Evolutionary conservation across 2,797 vertebrate species (phyloP).

Genomic region (Chaenodraco wilsoni): DNA sequence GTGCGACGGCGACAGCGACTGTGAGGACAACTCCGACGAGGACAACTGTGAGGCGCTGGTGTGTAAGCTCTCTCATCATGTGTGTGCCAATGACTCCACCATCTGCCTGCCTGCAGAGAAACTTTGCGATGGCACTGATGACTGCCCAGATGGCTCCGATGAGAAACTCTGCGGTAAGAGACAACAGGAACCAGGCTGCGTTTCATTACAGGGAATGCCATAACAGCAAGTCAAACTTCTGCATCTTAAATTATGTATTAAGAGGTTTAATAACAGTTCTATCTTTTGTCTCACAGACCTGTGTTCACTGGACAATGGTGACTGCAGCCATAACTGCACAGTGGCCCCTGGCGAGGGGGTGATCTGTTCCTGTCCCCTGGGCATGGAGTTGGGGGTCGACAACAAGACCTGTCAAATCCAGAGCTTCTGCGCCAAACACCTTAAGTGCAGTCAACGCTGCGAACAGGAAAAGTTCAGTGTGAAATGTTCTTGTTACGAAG

Average conservation of each 20-base stretch:
- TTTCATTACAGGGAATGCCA: slow-evolving; percentile 5
- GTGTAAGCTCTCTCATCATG: slow-evolving; percentile 95
- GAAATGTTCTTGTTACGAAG: slow-evolving; percentile 96
- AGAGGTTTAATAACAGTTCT: slow-evolving; percentile 10
- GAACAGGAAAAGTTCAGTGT: slow-evolving; percentile 96
- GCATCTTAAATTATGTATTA: slow-evolving; percentile 8
- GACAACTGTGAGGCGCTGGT: slow-evolving; percentile 94
- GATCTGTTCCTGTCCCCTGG: slow-evolving; percentile 94
- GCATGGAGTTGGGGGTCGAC: slow-evolving; percentile 91
- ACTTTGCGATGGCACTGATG: slow-evolving; percentile 91
- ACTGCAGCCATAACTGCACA: slow-evolving; percentile 96
- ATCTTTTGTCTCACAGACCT: slow-evolving; percentile 81
- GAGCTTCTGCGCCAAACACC: slow-evolving; percentile 97
- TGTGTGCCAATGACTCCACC: slow-evolving; percentile 93
- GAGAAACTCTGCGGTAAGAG: slow-evolving; percentile 94
- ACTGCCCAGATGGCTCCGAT: slow-evolving; percentile 94
- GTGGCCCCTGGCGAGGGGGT: slow-evolving; percentile 94
- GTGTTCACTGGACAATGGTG: slow-evolving; percentile 92
- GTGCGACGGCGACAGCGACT: slow-evolving; percentile 96
- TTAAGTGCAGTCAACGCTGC: slow-evolving; percentile 97
- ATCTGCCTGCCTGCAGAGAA: slow-evolving; percentile 94
- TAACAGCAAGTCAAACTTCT: slow-evolving; percentile 19
- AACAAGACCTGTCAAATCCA: slow-evolving; percentile 98
- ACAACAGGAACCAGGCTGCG: slow-evolving; percentile 34
- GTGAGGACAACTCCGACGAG: slow-evolving; percentile 96